A percentile compares a stretch with the other conserved stretches of the same genome.
Conservation (phyloP, 2,113 vertebrate species). For the Agelaius tricolor region DNA sequence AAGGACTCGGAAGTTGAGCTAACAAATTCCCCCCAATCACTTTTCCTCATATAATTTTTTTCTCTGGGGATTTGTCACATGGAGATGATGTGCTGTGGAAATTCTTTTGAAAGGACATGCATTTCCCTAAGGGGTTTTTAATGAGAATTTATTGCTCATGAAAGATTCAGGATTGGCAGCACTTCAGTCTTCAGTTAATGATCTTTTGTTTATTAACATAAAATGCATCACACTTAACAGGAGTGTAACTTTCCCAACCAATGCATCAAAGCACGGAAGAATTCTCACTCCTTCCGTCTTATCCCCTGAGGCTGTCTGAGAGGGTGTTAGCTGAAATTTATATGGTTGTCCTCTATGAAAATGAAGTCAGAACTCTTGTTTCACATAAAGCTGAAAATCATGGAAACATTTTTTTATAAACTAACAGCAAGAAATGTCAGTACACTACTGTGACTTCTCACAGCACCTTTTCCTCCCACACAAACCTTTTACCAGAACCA, state of each 20-base stretch:
- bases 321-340: slow-evolving; percentile 4
- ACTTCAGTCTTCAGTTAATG: slow-evolving; percentile 49
- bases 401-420: not conserved
- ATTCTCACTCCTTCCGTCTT: not conserved
- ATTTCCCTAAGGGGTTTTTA: slow-evolving; percentile 52
- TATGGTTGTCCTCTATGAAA: not conserved
- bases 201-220: slow-evolving; percentile 65
- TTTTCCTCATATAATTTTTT: not conserved
- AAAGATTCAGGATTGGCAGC: slow-evolving; percentile 60
- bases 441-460: not conserved
- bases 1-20: slow-evolving; percentile 22
- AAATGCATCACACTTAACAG: slow-evolving; percentile 26
- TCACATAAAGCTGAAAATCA: not conserved
- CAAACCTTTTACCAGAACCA: not conserved
- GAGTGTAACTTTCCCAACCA: slow-evolving; percentile 27
- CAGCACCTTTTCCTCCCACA: not conserved
- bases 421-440: not conserved
- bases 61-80: slow-evolving; percentile 26
- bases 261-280: slow-evolving; percentile 12
- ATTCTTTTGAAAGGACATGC: slow-evolving; percentile 36
- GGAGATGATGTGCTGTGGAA: slow-evolving; percentile 27
- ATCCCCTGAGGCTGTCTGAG: not conserved
- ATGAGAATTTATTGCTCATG: slow-evolving; percentile 59
- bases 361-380: not conserved
- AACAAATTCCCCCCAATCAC: slow-evolving; percentile 10